Evolutionary conservation across 1,140 invertebrate species (phyloP).

Genomic region (Subanguina moxae): DNA sequence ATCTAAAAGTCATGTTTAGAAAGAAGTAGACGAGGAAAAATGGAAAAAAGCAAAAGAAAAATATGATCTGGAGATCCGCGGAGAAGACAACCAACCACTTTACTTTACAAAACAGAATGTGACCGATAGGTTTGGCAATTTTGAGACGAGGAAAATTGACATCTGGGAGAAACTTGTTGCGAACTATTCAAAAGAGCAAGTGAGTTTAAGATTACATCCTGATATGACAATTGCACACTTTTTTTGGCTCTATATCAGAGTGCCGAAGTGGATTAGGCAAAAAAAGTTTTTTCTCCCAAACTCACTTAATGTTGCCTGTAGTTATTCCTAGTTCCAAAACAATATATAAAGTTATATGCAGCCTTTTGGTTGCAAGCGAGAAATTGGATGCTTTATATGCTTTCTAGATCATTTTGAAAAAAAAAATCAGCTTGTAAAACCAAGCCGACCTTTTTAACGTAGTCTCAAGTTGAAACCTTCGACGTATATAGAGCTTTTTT

Average conservation of each 20-base stretch:
- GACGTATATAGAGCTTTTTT: neutral
- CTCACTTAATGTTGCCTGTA: too few relatives aligned
- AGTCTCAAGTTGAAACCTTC: neutral
- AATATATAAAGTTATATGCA: too few relatives aligned
- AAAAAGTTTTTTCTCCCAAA: too few relatives aligned
- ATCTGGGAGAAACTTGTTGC: slow-evolving; percentile 40
- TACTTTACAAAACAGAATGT: slow-evolving; percentile 57
- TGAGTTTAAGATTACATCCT: slow-evolving; percentile 18
- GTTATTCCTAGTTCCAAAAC: too few relatives aligned
- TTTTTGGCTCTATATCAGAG: too few relatives aligned
- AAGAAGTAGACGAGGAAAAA: slow-evolving; percentile 15
- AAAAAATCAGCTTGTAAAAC: too few relatives aligned
- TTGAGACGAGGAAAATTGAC: slow-evolving; percentile 48
- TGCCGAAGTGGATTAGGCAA: too few relatives aligned
- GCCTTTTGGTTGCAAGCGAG: too few relatives aligned
- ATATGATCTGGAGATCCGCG: slow-evolving; percentile 39
- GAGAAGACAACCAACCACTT: slow-evolving; percentile 44
- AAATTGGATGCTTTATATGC: too few relatives aligned
- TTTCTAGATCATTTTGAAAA: too few relatives aligned
- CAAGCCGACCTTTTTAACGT: too few relatives aligned
- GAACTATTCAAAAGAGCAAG: slow-evolving; percentile 44
- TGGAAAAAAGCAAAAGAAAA: slow-evolving; percentile 28
- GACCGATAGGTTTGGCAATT: slow-evolving; percentile 43
- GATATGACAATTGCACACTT: too few relatives aligned
- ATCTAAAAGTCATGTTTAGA: slow-evolving; percentile 13